Evolutionary conservation across 2,888 invertebrate genomes (phyloP), one percentile per base, ranked within the genome.

Genomic region (Phymatocera aterrima): DNA sequence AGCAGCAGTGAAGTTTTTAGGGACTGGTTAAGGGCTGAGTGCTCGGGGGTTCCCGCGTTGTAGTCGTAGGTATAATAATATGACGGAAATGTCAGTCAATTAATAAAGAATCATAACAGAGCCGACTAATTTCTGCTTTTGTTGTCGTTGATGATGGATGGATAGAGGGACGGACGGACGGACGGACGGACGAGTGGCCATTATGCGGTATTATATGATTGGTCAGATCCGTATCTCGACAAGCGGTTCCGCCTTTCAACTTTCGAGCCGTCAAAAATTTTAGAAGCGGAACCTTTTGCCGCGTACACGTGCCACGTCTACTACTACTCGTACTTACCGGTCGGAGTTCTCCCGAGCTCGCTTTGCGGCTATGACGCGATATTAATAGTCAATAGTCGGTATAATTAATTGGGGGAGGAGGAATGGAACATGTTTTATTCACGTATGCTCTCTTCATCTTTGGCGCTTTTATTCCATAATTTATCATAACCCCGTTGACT

Each of bases 71-170:
- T 65, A 40, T 28, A 70, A 75, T 88, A 88, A 90, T 89, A 90
- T 90, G 89, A 89, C 90, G 90, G 90, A 90, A 90, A 90, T 84
- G 90, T 88, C 90, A 90, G 89, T 90, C 89, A 90, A 90, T 90
- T 90, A 90, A 90, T 90, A 89, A 90, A 75, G 75, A 75, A 75
- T 87, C 89, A 89, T 88, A 89, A 88, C 88, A 86, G 88, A 89
- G 88, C 90, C 90, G 89, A 89, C 90, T 89, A 88, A 90, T 90
- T 90, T 89, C 89, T 88, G 88, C 85, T 85, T 88, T 89, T 88
- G 88, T 88, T 78, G 78, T 85, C 83, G 84, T 81, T 82, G 81
- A 40, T 65, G 78, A 77, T 82, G 81, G 80, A 83, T 82, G 82
- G 86, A 87, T 87, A 89, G 88, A 88, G 88, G 87, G 75, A 80